These are phyloP conservation scores for Spheniscus mendiculus DNA, from an alignment of 2,113 vertebrate genomes.

Conservation along the genomic window DNA sequence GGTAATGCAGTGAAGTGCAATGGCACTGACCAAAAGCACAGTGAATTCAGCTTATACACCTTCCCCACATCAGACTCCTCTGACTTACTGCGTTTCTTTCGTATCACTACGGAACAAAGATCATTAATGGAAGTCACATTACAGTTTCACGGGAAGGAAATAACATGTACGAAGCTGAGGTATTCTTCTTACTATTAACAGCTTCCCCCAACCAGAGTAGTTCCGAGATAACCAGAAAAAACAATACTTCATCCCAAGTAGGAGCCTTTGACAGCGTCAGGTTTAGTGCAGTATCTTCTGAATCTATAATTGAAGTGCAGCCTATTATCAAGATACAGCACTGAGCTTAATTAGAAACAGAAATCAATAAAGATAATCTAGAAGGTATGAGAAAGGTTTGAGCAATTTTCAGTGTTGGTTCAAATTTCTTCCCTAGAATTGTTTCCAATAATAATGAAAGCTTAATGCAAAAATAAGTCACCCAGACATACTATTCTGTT, in stretches of 20 bases:
- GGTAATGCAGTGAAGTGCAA: not conserved
- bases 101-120: not conserved
- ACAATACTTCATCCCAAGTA: not conserved
- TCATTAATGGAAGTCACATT: not conserved
- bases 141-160: not conserved
- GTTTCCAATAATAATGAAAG: conserved; percentile 16
- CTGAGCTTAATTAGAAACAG: conserved; percentile 24
- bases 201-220: no score
- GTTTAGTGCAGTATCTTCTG: not conserved
- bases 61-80: not conserved
- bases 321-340: not conserved
- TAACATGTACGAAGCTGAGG: fast-evolving
- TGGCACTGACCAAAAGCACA: not conserved
- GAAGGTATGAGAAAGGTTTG: not conserved
- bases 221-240: not conserved
- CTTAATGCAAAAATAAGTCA: not conserved
- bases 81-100: not conserved
- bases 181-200: not conserved
- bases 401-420: not conserved
- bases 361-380: conserved; percentile 17
- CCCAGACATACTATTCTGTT: not conserved
- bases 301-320: not conserved
- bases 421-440: conserved; percentile 20
- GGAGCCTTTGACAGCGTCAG: not conserved
- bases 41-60: not conserved